Percentiles rank a stretch among this genome's conserved stretches.
phyloP scores from a whole-genome alignment of 2,797 vertebrate genomes.

The Sarcoramphus papa region DNA sequence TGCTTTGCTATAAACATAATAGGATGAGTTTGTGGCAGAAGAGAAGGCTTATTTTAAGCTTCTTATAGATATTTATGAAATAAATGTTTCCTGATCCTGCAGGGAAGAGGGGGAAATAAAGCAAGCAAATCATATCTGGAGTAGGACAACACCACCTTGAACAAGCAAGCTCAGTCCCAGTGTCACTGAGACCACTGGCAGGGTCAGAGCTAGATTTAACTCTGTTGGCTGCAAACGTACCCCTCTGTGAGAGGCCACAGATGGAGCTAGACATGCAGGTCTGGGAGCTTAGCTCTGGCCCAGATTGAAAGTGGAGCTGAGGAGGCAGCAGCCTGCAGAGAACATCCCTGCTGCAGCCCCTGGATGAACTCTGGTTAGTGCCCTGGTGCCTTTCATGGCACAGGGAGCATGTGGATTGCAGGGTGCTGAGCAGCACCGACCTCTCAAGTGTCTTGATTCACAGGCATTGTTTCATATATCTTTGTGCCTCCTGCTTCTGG shows the following conservation, averaged over 20 bases:
- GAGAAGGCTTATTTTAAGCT: constrained; percentile 69
- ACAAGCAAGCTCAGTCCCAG: not conserved
- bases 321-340: not conserved
- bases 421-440: not conserved
- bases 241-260: not conserved
- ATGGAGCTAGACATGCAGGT: not conserved
- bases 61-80: constrained; percentile 65
- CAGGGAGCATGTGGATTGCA: not conserved
- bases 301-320: not conserved
- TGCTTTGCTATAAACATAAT: constrained; percentile 48
- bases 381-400: not conserved
- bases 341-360: not conserved
- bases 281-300: not conserved
- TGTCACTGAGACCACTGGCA: not conserved
- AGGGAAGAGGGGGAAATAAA: constrained; percentile 5
- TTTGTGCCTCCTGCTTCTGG: not conserved
- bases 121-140: constrained; percentile 1
- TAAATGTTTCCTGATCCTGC: constrained; percentile 46
- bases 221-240: not conserved
- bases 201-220: not conserved
- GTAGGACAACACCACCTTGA: constrained; percentile 25
- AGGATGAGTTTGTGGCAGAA: constrained; percentile 36
- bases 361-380: not conserved
- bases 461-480: not conserved
- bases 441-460: not conserved